Conservation (phyloP, 2,888 invertebrate genomes). For the Phlogophora meticulosa region DNA sequence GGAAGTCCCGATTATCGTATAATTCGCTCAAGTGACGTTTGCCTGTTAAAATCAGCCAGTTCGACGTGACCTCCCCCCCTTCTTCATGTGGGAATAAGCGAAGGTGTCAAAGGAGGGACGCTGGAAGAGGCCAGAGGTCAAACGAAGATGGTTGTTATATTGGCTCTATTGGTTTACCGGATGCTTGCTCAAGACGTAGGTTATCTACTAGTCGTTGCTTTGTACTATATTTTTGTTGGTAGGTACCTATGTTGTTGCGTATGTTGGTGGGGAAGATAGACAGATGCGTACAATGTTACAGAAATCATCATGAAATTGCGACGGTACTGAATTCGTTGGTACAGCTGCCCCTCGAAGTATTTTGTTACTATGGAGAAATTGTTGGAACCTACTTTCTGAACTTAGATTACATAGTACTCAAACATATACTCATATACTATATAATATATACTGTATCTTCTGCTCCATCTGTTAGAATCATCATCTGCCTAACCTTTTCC, state of each 20-base stretch:
- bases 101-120: slow-evolving; percentile 57
- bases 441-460: no score
- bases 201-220: slow-evolving; percentile 66
- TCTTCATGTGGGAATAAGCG: slow-evolving; percentile 49
- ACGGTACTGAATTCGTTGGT: not conserved
- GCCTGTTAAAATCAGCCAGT: slow-evolving; percentile 77
- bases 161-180: slow-evolving; percentile 88
- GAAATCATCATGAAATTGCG: not conserved
- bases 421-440: no score
- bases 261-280: slow-evolving; percentile 3
- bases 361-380: no score
- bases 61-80: slow-evolving; percentile 73
- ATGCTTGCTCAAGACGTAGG: slow-evolving; percentile 88
- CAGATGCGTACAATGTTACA: no score
- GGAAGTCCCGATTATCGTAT: slow-evolving; percentile 89
- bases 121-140: slow-evolving; percentile 71
- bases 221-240: slow-evolving; percentile 66
- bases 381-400: no score
- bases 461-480: no score
- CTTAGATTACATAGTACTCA: no score
- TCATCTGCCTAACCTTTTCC: no score
- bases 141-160: slow-evolving; percentile 80
- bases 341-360: not conserved
- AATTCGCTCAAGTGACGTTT: slow-evolving; percentile 89
- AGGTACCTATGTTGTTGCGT: slow-evolving; percentile 41